Evolutionary conservation across 1,140 invertebrate species (phyloP).

Genomic region (Tetranychus cinnabarinus): DNA sequence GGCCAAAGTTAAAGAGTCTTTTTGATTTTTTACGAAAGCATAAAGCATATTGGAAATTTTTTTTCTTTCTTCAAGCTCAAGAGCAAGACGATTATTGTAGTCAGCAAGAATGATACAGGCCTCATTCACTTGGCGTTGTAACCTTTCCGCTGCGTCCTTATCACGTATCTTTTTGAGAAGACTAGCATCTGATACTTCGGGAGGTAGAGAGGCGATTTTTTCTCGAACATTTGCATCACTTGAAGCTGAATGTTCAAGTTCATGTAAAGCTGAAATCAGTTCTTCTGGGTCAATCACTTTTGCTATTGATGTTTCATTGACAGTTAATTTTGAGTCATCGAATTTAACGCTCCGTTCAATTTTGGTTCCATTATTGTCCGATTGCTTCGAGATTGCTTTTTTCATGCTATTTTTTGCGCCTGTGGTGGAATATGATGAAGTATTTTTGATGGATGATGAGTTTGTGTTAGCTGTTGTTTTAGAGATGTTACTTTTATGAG

Average conservation of each 20-base stretch:
- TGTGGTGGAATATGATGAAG: too few relatives aligned
- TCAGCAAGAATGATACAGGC: constrained; percentile 58
- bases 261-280: constrained; percentile 33
- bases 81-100: constrained; percentile 59
- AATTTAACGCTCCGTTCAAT: neutral
- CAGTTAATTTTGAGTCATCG: neutral
- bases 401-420: too few relatives aligned
- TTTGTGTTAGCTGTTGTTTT: neutral
- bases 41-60: constrained; percentile 57
- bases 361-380: neutral
- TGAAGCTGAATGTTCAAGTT: constrained; percentile 76
- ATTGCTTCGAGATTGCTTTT: too few relatives aligned
- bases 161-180: constrained; percentile 42
- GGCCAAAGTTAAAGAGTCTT: constrained; percentile 53
- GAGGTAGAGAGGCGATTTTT: constrained; percentile 71
- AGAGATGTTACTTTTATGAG: neutral
- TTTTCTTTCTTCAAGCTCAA: constrained; percentile 63
- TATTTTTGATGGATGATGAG: too few relatives aligned
- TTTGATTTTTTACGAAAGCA: constrained; percentile 61
- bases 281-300: constrained; percentile 18
- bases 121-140: constrained; percentile 53
- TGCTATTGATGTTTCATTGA: neutral
- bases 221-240: constrained; percentile 74
- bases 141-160: constrained; percentile 39
- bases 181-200: constrained; percentile 74